Evolutionary conservation across 2,888 invertebrate species (phyloP).

Genomic region (Fabriciana adippe): DNA sequence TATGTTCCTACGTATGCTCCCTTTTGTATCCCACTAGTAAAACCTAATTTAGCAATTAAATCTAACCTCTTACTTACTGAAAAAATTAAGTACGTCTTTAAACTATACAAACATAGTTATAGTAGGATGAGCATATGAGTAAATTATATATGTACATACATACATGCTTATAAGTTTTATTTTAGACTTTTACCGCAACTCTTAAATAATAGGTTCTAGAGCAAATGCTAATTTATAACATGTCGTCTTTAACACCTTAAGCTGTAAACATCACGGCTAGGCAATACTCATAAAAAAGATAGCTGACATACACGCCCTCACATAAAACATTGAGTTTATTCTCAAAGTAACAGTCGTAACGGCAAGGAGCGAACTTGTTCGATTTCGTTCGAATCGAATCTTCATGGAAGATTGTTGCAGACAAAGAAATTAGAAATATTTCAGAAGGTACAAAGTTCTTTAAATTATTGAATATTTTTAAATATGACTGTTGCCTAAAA

Average conservation of each 20-base stretch:
- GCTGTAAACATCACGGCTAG: slow-evolving; percentile 56
- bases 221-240: slow-evolving; percentile 30
- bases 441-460: not conserved
- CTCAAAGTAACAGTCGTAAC: slow-evolving; percentile 42
- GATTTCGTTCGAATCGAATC: slow-evolving; percentile 22
- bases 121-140: no score
- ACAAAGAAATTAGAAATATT: slow-evolving; percentile 1
- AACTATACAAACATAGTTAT: no score
- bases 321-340: slow-evolving; percentile 67
- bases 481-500: no score
- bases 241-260: slow-evolving; percentile 45
- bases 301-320: slow-evolving; percentile 57
- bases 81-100: no score
- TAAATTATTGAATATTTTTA: no score
- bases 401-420: slow-evolving; percentile 7
- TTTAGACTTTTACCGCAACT: not conserved
- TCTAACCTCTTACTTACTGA: no score
- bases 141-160: no score
- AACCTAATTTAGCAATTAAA: no score
- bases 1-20: no score
- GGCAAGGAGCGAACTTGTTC: slow-evolving; percentile 27
- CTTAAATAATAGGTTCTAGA: slow-evolving; percentile 14
- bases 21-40: no score
- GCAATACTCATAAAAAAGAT: slow-evolving; percentile 57
- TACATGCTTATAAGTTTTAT: no score